Conservation (phyloP, 2,888 invertebrate genomes). For the Pocota personata region DNA sequence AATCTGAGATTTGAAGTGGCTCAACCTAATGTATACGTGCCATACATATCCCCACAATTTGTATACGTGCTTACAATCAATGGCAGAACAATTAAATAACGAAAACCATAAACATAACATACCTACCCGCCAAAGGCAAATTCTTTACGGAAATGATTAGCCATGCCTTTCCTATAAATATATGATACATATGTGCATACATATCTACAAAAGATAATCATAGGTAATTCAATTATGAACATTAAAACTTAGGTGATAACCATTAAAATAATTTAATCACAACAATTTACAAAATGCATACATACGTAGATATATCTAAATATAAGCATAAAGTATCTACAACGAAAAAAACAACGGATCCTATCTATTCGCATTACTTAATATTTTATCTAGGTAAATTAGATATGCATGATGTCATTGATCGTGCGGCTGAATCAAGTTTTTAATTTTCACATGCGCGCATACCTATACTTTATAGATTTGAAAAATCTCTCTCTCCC, state of each 20-base stretch:
- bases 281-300: not conserved
- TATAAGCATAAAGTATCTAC: not conserved
- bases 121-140: not conserved
- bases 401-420: slow-evolving; percentile 69
- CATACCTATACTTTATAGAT: not conserved
- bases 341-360: not conserved
- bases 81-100: not conserved
- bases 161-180: not conserved
- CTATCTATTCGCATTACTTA: slow-evolving; percentile 3
- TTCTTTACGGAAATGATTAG: not conserved
- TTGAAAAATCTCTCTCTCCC: not conserved
- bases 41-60: no score
- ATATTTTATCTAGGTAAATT: slow-evolving; percentile 17
- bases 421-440: slow-evolving; percentile 40
- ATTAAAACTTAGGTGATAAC: not conserved
- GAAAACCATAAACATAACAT: not conserved
- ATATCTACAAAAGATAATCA: not conserved
- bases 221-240: not conserved
- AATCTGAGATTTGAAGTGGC: no score
- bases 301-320: not conserved
- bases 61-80: no score
- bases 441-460: not conserved
- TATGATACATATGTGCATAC: not conserved
- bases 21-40: no score
- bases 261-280: not conserved